Percentiles rank a stretch among this genome's conserved stretches.
Conservation (phyloP, 2,888 invertebrate genomes). For the Dolomedes plantarius region DNA sequence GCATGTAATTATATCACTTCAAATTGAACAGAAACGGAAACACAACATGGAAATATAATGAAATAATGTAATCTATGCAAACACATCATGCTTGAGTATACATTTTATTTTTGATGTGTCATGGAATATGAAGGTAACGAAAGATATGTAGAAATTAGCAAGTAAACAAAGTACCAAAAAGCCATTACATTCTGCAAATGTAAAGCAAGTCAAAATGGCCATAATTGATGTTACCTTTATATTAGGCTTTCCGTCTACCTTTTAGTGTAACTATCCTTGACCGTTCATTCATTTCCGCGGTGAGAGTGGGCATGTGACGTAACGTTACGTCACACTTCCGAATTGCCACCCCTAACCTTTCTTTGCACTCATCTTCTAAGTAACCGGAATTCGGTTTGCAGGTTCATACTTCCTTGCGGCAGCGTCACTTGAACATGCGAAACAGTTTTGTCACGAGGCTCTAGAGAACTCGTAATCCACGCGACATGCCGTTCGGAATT, state of each 20-base stretch:
- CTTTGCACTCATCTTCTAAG: conserved; percentile 9
- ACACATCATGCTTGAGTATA: too few species aligned
- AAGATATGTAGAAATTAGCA: too few species aligned
- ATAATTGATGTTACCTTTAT: conserved; percentile 3
- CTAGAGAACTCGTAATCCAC: not conserved
- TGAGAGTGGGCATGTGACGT: conserved; percentile 50
- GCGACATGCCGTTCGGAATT: not conserved
- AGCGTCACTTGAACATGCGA: not conserved
- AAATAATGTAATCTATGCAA: too few species aligned
- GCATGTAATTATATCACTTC: too few species aligned
- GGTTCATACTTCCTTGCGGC: conserved; percentile 30
- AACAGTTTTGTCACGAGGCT: not conserved
- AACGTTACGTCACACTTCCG: conserved; percentile 27
- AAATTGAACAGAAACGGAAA: too few species aligned
- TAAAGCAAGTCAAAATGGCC: not conserved
- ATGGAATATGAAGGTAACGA: not conserved
- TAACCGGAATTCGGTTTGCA: conserved; percentile 52
- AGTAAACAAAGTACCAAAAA: too few species aligned
- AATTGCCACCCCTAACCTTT: conserved; percentile 15
- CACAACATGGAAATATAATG: too few species aligned
- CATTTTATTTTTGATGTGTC: too few species aligned
- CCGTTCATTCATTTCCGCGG: not conserved
- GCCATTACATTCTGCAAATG: too few species aligned
- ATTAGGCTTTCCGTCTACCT: not conserved
- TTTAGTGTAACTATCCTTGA: not conserved